Evolutionary conservation across 2,797 vertebrate species (phyloP).

Genomic region (Mycteria americana): DNA sequence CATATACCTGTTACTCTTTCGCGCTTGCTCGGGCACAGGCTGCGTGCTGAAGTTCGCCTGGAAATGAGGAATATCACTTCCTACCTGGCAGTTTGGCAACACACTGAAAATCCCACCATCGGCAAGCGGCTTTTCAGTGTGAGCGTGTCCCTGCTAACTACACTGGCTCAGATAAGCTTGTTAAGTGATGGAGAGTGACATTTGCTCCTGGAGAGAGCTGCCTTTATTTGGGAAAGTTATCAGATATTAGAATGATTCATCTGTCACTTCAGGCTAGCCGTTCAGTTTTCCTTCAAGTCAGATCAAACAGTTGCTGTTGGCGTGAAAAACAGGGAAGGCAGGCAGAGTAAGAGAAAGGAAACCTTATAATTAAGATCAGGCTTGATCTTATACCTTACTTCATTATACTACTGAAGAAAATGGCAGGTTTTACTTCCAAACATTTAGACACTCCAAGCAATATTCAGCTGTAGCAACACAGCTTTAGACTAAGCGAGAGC

Average conservation of each 20-base stretch:
- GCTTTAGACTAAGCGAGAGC: not conserved
- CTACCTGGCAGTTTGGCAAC: not conserved
- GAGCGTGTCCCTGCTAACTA: not conserved
- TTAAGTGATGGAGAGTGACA: conserved; percentile 39
- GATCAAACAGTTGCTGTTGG: conserved; percentile 36
- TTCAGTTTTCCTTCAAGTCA: conserved; percentile 45
- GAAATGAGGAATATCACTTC: not conserved
- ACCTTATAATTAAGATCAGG: conserved; percentile 42
- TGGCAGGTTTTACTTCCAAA: conserved; percentile 29
- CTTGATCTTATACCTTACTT: not conserved
- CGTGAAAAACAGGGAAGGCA: conserved; percentile 38
- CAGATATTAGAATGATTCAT: conserved; percentile 51
- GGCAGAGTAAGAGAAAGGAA: conserved; percentile 14
- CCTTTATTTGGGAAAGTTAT: conserved; percentile 43
- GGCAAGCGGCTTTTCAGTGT: not conserved
- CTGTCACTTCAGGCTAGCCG: conserved; percentile 17
- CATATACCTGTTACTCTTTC: not conserved
- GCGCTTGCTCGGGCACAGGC: not conserved
- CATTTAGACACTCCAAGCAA: conserved; percentile 22
- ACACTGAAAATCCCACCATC: not conserved
- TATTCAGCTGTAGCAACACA: not conserved
- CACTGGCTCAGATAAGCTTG: conserved; percentile 7
- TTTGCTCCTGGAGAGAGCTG: not conserved
- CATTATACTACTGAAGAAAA: conserved; percentile 27
- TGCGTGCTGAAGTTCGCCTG: not conserved